These are phyloP conservation scores for Spermophilus dauricus DNA, from an alignment of 2,113 vertebrate species.

Conservation along the genomic window DNA sequence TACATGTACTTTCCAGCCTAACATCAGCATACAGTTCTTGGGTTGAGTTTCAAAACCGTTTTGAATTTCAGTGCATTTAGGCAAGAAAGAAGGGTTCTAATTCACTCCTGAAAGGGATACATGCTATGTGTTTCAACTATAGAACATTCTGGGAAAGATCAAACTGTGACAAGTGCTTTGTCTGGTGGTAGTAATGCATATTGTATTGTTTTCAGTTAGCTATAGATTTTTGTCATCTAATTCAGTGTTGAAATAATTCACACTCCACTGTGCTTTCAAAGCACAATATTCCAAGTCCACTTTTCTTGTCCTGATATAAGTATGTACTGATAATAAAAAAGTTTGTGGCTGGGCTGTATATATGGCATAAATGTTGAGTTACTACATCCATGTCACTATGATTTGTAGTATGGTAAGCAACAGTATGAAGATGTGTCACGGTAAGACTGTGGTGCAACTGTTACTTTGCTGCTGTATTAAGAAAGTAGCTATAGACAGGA, in stretches of 20 bases:
- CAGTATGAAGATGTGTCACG: neutral
- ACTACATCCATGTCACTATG: neutral
- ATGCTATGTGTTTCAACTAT: too few species aligned
- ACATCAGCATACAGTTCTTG: neutral
- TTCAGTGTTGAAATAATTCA: constrained; percentile 30
- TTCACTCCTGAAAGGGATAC: too few species aligned
- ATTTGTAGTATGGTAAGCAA: neutral
- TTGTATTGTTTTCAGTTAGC: neutral
- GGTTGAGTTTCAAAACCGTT: constrained; percentile 30
- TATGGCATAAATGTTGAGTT: neutral
- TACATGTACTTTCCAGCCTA: neutral
- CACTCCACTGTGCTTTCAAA: neutral
- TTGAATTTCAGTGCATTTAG: neutral
- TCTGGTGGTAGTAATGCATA: neutral
- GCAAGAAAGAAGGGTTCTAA: neutral
- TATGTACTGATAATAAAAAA: neutral
- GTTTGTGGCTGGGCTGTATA: neutral
- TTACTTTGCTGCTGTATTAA: neutral
- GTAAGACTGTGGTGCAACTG: neutral
- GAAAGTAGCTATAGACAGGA: neutral
- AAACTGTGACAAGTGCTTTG: neutral
- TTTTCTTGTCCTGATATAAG: constrained; percentile 47
- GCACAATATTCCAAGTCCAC: neutral
- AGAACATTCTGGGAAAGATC: too few species aligned
- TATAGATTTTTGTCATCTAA: neutral